phyloP scores from a whole-genome alignment of 2,797 vertebrate species.

The Rhinatrema bivittatum region DNA sequence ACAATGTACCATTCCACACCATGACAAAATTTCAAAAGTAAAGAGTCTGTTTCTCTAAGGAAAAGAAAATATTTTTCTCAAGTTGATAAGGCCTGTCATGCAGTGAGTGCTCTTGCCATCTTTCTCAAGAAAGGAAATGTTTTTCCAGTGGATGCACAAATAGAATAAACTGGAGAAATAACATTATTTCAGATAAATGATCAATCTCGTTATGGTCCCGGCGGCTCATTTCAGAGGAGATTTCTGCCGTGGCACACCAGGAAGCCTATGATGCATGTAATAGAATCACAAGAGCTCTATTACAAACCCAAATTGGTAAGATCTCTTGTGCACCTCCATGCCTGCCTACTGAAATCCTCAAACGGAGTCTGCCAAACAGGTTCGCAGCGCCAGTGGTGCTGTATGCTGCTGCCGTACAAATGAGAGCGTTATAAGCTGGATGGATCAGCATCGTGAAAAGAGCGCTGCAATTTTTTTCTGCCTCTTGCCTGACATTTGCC shows the following conservation, averaged over 20 bases:
- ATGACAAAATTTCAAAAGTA: conserved; percentile 21
- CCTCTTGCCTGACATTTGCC: too few relatives aligned
- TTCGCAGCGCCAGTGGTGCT: too few relatives aligned
- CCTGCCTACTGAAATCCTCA: too few relatives aligned
- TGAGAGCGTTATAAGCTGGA: too few relatives aligned
- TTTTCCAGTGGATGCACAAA: conserved; percentile 46
- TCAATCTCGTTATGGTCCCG: conserved; percentile 42
- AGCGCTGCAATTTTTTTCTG: too few relatives aligned
- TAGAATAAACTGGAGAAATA: conserved; percentile 48
- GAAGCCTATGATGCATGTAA: conserved; percentile 46
- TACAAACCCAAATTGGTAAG: conserved; percentile 34
- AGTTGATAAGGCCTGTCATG: conserved; percentile 7
- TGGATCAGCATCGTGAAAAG: too few relatives aligned
- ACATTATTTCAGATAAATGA: conserved; percentile 51
- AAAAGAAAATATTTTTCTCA: conserved; percentile 18
- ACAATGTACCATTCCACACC: conserved; percentile 14
- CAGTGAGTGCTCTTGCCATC: conserved; percentile 24
- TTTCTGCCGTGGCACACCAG: conserved; percentile 38
- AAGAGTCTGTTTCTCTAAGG: conserved; percentile 1
- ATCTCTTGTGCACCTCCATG: conserved; percentile 26
- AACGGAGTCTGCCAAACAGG: too few relatives aligned
- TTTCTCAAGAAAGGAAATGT: conserved; percentile 34
- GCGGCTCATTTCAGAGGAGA: conserved; percentile 35
- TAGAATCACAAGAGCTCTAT: conserved; percentile 36
- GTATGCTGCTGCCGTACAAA: too few relatives aligned